Evolutionary conservation across 2,113 vertebrate genomes (phyloP).

Genomic region (Ailurus styani): DNA sequence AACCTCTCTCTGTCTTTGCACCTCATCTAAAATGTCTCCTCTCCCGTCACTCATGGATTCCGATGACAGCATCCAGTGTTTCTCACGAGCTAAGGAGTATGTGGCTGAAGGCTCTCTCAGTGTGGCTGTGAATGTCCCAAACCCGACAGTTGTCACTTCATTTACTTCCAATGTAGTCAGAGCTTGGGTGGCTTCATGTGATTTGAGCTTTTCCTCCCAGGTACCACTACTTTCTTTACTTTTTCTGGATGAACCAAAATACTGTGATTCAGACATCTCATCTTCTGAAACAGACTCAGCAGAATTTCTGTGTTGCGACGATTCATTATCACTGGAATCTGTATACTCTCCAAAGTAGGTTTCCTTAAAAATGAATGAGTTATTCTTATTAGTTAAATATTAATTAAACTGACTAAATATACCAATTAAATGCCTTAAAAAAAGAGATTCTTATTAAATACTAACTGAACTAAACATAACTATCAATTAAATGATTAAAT

Average conservation of each 20-base stretch:
- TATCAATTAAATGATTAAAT: too few relatives aligned
- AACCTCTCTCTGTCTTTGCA: accelerated
- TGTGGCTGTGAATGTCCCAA: background rate
- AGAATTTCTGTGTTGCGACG: background rate
- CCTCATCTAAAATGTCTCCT: background rate
- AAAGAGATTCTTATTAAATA: background rate
- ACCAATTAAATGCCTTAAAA: too few relatives aligned
- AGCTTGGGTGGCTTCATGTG: background rate
- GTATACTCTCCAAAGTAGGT: conserved; percentile 74
- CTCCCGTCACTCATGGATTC: background rate
- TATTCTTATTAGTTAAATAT: background rate
- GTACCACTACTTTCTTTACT: background rate
- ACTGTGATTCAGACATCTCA: background rate
- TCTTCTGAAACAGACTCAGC: conserved; percentile 52
- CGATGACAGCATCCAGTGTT: background rate
- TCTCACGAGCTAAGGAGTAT: background rate
- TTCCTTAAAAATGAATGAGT: conserved; percentile 75
- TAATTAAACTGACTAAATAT: background rate
- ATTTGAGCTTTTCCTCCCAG: background rate
- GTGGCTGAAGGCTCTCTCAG: background rate
- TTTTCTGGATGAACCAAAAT: background rate
- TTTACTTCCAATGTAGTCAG: background rate
- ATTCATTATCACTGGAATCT: conserved; percentile 79
- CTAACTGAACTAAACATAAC: background rate
- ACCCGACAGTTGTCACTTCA: background rate